These are phyloP conservation scores for Podilymbus podiceps DNA, from an alignment of 2,113 vertebrate genomes.

Conservation along the genomic window DNA sequence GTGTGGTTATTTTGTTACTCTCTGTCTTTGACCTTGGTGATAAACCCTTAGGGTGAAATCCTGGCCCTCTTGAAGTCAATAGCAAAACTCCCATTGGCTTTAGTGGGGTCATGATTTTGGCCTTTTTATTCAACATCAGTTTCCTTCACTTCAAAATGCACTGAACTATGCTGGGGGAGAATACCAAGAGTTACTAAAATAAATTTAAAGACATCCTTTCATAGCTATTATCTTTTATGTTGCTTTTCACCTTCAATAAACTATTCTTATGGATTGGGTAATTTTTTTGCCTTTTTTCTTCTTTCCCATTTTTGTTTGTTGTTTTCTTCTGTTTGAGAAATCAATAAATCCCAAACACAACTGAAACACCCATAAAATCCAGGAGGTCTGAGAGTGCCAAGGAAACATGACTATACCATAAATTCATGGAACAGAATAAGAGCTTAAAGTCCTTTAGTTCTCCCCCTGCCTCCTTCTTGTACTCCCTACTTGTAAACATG, in stretches of 20 bases:
- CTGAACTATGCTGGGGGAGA: neutral
- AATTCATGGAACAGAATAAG: neutral
- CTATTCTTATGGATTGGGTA: neutral
- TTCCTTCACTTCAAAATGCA: neutral
- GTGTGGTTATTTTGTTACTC: neutral
- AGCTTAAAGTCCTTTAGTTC: neutral
- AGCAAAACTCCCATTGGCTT: neutral
- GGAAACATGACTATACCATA: neutral
- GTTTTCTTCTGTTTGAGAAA: neutral
- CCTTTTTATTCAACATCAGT: neutral
- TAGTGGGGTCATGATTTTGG: neutral
- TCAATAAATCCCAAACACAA: neutral
- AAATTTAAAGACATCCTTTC: neutral
- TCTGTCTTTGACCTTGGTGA: neutral
- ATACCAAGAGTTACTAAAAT: neutral
- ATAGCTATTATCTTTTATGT: neutral
- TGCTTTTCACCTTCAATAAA: neutral
- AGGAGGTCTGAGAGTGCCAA: neutral
- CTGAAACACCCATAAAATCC: neutral
- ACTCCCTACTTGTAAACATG: neutral
- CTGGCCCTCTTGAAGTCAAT: neutral
- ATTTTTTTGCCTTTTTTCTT: rapidly evolving
- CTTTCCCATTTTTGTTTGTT: neutral
- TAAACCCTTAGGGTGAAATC: slow-evolving; percentile 12
- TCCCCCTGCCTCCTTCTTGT: neutral